These are phyloP conservation scores for Catagonus wagneri DNA, from an alignment of 2,113 vertebrate genomes.

Conservation along the genomic window DNA sequence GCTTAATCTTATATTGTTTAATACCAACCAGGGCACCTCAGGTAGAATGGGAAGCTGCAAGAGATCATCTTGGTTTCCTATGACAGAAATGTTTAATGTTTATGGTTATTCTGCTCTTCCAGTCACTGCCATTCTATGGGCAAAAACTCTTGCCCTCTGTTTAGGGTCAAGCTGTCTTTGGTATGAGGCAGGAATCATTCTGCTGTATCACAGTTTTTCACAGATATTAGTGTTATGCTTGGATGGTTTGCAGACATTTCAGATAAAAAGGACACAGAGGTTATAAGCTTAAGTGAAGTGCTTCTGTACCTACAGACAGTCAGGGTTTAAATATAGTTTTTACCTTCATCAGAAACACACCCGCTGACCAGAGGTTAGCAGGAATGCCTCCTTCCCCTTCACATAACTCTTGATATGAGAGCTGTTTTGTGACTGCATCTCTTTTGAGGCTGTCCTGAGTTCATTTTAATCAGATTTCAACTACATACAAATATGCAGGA, in stretches of 20 bases:
- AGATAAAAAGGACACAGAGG: slow-evolving; percentile 63
- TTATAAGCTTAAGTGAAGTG: not conserved
- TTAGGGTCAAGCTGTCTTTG: slow-evolving; percentile 72
- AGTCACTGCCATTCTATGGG: slow-evolving; percentile 42
- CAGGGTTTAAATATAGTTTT: not conserved
- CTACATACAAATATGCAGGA: not conserved
- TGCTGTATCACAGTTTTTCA: slow-evolving; percentile 45
- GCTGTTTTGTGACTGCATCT: not conserved
- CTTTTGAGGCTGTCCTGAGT: not conserved
- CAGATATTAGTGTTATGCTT: not conserved
- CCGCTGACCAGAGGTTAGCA: not conserved
- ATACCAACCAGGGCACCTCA: slow-evolving; percentile 78
- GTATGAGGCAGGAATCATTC: slow-evolving; percentile 33
- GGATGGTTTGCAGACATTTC: slow-evolving; percentile 56
- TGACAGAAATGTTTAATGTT: slow-evolving; percentile 81
- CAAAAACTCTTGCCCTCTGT: slow-evolving; percentile 57
- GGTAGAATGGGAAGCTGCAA: slow-evolving; percentile 83
- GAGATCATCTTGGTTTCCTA: slow-evolving; percentile 76
- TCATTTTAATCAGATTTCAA: slow-evolving; percentile 62
- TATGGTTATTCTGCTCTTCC: slow-evolving; percentile 82
- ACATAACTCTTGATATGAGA: not conserved
- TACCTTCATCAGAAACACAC: not conserved
- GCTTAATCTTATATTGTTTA: slow-evolving; percentile 89
- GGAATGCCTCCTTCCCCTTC: not conserved
- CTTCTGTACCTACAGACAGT: not conserved